Evolutionary conservation across 2,113 vertebrate species (phyloP), one percentile per base, ranked within the genome.

Genomic region (Oceanodroma tethys): DNA sequence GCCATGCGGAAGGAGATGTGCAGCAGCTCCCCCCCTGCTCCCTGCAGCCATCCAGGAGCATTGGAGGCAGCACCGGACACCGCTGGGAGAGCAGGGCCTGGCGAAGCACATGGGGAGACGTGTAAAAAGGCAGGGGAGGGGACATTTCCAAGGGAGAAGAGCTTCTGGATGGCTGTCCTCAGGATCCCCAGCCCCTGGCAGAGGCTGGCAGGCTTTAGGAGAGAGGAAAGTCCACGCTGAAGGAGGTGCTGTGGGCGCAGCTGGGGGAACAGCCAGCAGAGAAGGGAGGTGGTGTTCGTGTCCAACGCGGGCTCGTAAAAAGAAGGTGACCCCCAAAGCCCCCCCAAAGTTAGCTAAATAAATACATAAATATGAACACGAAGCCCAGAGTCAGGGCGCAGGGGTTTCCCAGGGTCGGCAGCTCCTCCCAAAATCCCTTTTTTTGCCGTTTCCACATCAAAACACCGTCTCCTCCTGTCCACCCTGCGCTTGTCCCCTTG

Each of bases 351-450:
- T 48, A 83, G 66, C 76, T 93, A 94, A 98, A 98, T 98, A 98
- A 98, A 98, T 98, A 98, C 74, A 95, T 97, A 96, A 96, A 91
- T 82, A 96, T 9, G 43, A 74, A 79, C n/a, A 55, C 0, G 38
- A 83, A 94, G 52, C 68, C 40, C 53, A 63, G 75, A 70, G 32
- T 65, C 4, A 4, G 45, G 65, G 36, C 12, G 3, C 2, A 6
- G 36, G 47, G 32, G 5, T 22, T 38, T 59, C 25, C 29, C n/a
- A 52, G 50, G 42, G 47, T 27, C 13, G 4, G 81, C 56, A 40
- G 62, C 85, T 88, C n/a, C 56, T 15, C 22, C 7, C 2, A 21
- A 52, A 80, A 73, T 40, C 42, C 71, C 12, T 5, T 48, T 71
- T 71, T 81, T 72, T 47, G 73, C 68, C 16, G 2, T 56, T 71